Base-by-base conservation (phyloP, 2,888 invertebrate species). In the Phyto melanocephala region DNA sequence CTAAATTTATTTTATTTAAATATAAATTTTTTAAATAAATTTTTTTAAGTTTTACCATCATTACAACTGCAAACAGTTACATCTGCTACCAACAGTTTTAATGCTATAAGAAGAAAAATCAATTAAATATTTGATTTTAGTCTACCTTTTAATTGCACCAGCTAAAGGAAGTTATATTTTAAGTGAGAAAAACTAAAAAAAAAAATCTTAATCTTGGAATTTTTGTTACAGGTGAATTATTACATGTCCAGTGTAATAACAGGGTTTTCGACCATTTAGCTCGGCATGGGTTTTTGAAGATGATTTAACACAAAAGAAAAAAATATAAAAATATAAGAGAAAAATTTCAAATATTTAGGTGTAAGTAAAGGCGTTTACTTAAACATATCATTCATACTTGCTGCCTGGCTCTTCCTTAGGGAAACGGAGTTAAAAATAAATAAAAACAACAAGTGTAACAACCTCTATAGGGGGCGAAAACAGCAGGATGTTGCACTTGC, bases 401-500 rank as follows among this genome's bases (percentile, higher is more conserved):
- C 50, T 42, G 35, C 35, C 5, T 50, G n/a, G n/a, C 13, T 0
- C n/a, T 54, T 72, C 37, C 54, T 52, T 6, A 45, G 68, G 52
- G 56, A 50, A 68, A 56, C 2, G 10, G 62, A 52, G 10, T n/a
- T 22, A 28, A 28, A 42, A 15, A n/a, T n/a, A n/a, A n/a, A n/a
- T n/a, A n/a, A 15, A 15, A 68, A 56, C 42, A 58, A 70, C n/a
- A n/a, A 78, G 75, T 82, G 75, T 67, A 79, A 62, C 15, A 58
- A 13, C 22, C 13, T 5, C 37, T 42, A 24, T 37, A 42, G 77
- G 75, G 40, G 42, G 15, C 28, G 54, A 60, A 45, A 56, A 54
- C 82, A 82, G 79, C 82, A 76, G 75, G 82, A 79, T 76, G 54
- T 82, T 79, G 62, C 82, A 82, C 82, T 79, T 79, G 75, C 60